phyloP scores from a whole-genome alignment of 1,140 invertebrate species.

The Plutomurus gul region DNA sequence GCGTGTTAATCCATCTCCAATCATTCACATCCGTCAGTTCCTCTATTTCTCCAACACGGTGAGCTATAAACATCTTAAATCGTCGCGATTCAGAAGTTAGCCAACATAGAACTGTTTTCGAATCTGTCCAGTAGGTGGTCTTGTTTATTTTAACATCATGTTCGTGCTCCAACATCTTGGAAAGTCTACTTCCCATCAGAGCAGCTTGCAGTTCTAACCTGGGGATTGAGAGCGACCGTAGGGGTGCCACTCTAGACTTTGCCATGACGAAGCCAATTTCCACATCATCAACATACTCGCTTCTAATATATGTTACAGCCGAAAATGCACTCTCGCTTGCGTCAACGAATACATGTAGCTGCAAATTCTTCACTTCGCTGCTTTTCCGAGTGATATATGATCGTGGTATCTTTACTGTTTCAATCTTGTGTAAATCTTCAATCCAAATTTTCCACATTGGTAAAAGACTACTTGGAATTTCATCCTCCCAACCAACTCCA shows the following conservation, averaged over 20 bases:
- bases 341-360: conserved; percentile 44
- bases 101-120: conserved; percentile 45
- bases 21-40: conserved; percentile 38
- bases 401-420: neutral
- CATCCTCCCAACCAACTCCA: conserved; percentile 39
- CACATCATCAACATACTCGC: neutral
- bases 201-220: conserved; percentile 58
- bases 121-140: conserved; percentile 46
- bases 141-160: conserved; percentile 5
- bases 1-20: conserved; percentile 50
- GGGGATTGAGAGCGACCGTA: conserved; percentile 26
- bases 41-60: conserved; percentile 50
- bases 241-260: conserved; percentile 44
- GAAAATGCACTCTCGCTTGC: conserved; percentile 38
- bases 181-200: conserved; percentile 55
- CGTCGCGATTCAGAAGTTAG: conserved; percentile 15
- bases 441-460: conserved; percentile 26
- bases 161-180: neutral
- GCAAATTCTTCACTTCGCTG: neutral
- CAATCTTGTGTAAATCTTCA: neutral
- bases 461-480: neutral
- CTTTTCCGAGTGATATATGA: neutral
- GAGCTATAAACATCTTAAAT: conserved; percentile 47
- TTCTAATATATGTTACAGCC: conserved; percentile 30
- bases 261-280: conserved; percentile 15